phyloP scores from a whole-genome alignment of 2,888 invertebrate species.

The Gari tellinella region DNA sequence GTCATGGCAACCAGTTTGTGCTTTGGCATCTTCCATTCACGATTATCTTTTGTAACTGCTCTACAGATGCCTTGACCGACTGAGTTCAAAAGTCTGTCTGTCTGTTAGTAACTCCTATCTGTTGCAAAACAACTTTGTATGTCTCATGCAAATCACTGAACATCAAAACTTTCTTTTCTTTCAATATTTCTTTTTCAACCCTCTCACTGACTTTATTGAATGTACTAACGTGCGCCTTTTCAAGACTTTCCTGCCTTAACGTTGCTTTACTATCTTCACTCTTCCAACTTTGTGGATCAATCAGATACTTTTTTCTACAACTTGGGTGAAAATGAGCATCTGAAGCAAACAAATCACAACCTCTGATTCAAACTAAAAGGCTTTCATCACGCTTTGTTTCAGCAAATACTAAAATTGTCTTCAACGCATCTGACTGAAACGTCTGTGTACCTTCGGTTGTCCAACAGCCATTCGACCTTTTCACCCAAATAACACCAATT shows the following conservation, averaged over 20 bases:
- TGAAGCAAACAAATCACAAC: conserved; percentile 19
- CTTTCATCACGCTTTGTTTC: conserved; percentile 11
- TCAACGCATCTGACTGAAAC: conserved; percentile 11
- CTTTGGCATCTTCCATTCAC: conserved; percentile 47
- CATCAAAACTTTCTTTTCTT: conserved; percentile 7
- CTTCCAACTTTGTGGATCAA: conserved; percentile 11
- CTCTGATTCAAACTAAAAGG: conserved; percentile 13
- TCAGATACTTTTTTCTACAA: conserved; percentile 15
- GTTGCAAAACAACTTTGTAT: conserved; percentile 11
- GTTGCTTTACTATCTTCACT: conserved; percentile 7
- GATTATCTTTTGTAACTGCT: too few relatives aligned
- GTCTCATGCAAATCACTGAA: conserved; percentile 9
- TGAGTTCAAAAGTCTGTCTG: conserved; percentile 27
- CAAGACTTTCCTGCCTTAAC: not conserved
- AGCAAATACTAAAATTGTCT: conserved; percentile 9
- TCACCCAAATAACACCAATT: not conserved
- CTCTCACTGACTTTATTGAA: conserved; percentile 12
- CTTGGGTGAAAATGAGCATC: conserved; percentile 17
- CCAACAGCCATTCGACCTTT: conserved; percentile 1
- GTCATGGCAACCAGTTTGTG: conserved; percentile 49
- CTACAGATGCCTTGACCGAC: conserved; percentile 57
- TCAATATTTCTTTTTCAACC: conserved; percentile 12
- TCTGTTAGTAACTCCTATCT: conserved; percentile 12
- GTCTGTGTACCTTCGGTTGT: conserved; percentile 9
- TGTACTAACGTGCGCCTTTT: conserved; percentile 6